These are phyloP conservation scores for Rapana venosa DNA, from an alignment of 2,888 invertebrate genomes.

Conservation along the genomic window DNA sequence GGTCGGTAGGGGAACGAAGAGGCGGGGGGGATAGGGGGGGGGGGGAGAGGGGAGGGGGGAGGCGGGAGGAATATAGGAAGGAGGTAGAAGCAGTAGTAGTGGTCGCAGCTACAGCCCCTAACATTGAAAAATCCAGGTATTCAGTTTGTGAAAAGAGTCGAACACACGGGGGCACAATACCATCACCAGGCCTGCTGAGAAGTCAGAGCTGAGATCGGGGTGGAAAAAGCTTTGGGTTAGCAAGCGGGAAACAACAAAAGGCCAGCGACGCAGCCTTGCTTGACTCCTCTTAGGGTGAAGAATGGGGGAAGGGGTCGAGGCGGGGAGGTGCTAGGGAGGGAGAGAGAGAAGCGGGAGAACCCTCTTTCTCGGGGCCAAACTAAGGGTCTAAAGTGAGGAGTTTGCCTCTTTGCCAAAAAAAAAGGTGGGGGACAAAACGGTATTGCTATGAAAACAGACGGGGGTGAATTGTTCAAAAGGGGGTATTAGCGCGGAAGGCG, in stretches of 20 bases:
- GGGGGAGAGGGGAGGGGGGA: not conserved
- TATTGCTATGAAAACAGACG: not conserved
- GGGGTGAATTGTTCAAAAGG: not conserved
- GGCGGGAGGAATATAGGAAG: not conserved
- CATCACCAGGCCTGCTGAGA: not conserved
- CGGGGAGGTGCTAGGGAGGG: no score
- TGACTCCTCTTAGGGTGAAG: not conserved
- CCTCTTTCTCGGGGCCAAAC: not conserved
- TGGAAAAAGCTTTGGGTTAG: not conserved
- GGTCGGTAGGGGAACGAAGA: not conserved
- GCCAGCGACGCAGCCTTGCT: not conserved
- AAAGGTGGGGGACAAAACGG: not conserved
- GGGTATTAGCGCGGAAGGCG: not conserved
- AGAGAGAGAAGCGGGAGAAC: not conserved
- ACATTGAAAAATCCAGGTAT: slow-evolving; percentile 2
- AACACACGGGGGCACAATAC: not conserved
- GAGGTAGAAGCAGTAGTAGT: no score
- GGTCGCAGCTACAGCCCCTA: not conserved
- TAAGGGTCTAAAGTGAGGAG: slow-evolving; percentile 16
- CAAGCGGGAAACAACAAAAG: not conserved
- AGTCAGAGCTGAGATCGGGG: not conserved
- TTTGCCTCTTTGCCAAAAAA: not conserved
- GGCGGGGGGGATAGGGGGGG: not conserved
- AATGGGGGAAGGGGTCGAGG: not conserved
- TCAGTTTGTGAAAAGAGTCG: not conserved